Percentiles rank a stretch among this genome's conserved stretches.
Evolutionary conservation across 2,797 vertebrate species (phyloP).

Genomic region (Telmatherina bonti): DNA sequence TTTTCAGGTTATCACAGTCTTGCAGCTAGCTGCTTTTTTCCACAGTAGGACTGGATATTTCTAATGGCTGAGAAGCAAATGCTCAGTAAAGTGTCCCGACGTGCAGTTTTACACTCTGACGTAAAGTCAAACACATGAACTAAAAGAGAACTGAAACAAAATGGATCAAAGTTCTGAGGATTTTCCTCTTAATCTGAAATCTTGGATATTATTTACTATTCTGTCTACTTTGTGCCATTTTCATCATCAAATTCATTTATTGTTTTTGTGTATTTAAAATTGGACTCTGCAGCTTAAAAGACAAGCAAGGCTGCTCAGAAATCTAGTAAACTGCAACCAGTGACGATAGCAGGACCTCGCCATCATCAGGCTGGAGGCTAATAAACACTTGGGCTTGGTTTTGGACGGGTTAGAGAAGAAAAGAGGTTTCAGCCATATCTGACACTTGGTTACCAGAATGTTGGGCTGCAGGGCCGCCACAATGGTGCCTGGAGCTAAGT

Average conservation of each 20-base stretch:
- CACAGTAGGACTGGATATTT: neutral
- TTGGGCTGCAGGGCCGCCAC: neutral
- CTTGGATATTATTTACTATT: neutral
- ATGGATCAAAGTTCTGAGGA: neutral
- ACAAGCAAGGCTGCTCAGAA: neutral
- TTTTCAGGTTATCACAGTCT: constrained; percentile 12
- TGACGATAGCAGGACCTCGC: neutral
- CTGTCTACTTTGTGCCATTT: neutral
- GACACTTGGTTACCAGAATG: neutral
- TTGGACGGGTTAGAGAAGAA: neutral
- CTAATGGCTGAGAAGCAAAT: neutral
- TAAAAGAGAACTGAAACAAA: no score
- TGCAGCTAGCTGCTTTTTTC: constrained; percentile 6
- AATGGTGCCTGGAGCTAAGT: neutral
- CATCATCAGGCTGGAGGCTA: neutral
- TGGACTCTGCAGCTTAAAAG: neutral
- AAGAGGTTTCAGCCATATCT: neutral
- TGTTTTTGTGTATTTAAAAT: no score
- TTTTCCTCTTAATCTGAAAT: neutral
- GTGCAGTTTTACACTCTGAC: neutral
- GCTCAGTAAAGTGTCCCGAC: neutral
- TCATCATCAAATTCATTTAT: no score
- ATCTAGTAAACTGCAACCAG: neutral
- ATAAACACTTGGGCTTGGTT: neutral
- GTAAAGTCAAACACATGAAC: no score